These are phyloP conservation scores for Bubo blakistoni DNA, from an alignment of 2,113 vertebrate species.

Conservation along the genomic window DNA sequence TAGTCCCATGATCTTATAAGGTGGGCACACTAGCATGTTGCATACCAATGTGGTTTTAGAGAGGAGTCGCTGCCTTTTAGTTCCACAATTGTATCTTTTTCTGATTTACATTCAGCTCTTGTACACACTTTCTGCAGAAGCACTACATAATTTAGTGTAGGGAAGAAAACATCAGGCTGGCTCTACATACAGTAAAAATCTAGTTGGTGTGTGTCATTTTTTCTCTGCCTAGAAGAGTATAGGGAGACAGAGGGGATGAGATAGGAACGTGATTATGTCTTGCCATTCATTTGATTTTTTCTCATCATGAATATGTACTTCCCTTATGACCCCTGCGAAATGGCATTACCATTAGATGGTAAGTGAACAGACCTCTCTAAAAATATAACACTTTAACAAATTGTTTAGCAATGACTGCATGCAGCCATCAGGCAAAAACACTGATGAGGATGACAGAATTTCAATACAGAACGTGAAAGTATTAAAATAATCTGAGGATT, in stretches of 20 bases:
- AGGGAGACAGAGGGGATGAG: background rate
- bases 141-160: conserved; percentile 63
- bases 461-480: conserved; percentile 39
- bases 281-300: background rate
- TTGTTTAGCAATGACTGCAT: conserved; percentile 49
- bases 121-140: conserved; percentile 48
- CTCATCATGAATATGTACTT: conserved; percentile 6
- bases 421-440: conserved; percentile 21
- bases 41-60: background rate
- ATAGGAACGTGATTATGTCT: background rate
- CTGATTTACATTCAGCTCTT: conserved; percentile 63
- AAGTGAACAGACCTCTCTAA: conserved; percentile 25
- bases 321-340: conserved; percentile 15
- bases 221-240: background rate
- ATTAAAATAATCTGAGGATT: conserved; percentile 54
- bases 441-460: conserved; percentile 36
- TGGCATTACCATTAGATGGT: background rate
- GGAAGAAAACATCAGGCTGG: conserved; percentile 12
- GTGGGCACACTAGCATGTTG: background rate
- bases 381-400: conserved; percentile 41
- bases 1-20: background rate
- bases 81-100: background rate
- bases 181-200: background rate
- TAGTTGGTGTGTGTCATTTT: background rate
- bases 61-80: background rate